Conservation (phyloP, 1,140 invertebrate species). For the Leptonema lineaticorne region DNA sequence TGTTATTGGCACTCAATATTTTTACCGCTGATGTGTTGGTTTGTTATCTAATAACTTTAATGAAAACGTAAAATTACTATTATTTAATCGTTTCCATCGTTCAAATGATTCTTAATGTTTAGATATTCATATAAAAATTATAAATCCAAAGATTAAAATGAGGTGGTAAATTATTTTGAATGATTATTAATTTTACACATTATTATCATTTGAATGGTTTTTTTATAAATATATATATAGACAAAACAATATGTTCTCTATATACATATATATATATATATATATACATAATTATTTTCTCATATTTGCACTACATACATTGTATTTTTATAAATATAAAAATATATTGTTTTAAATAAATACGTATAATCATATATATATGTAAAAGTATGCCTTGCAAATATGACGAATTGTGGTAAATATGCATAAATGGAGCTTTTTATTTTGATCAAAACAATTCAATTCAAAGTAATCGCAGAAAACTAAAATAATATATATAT, state of each 20-base stretch:
- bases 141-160: not conserved
- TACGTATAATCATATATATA: too few relatives aligned
- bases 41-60: constrained; percentile 16
- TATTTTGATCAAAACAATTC: too few relatives aligned
- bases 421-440: constrained; percentile 15
- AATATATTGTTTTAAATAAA: too few relatives aligned
- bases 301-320: constrained; percentile 3
- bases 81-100: too few relatives aligned
- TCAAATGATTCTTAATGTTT: not conserved
- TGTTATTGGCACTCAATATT: constrained; percentile 5
- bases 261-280: too few relatives aligned
- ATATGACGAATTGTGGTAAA: constrained; percentile 11
- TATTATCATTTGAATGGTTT: not conserved
- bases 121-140: not conserved
- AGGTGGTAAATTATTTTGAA: too few relatives aligned
- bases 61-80: too few relatives aligned
- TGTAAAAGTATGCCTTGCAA: too few relatives aligned
- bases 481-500: not conserved
- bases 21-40: constrained; percentile 9
- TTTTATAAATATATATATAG: not conserved
- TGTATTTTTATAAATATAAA: too few relatives aligned
- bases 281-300: not conserved
- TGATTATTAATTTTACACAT: not conserved
- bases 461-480: too few relatives aligned
- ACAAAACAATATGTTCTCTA: constrained; percentile 3